phyloP scores from a whole-genome alignment of 2,888 invertebrate species.

The Drosophila algonquin region DNA sequence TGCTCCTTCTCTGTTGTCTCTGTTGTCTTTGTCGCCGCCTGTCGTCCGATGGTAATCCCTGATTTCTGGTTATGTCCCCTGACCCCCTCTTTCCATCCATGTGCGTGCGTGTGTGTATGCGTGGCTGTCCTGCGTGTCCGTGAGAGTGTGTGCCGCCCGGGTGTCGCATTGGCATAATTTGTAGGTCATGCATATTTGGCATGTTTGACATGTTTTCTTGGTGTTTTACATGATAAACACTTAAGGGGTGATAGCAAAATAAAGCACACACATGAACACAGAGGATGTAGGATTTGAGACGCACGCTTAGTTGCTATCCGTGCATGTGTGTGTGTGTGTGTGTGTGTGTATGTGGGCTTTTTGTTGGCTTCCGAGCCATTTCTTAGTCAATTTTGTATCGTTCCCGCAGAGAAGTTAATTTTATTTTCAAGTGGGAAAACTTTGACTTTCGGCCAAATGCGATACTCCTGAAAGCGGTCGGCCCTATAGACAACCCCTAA shows the following conservation, averaged over 20 bases:
- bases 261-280: conserved; percentile 18
- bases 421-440: conserved; percentile 43
- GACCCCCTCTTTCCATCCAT: conserved; percentile 1
- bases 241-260: conserved; percentile 62
- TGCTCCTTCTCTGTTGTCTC: conserved; percentile 9
- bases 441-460: conserved; percentile 12
- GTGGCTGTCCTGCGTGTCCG: neutral
- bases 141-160: conserved; percentile 1
- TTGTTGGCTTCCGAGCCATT: conserved; percentile 26
- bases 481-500: neutral
- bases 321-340: neutral
- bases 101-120: conserved; percentile 11
- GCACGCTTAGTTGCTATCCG: neutral
- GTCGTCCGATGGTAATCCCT: conserved; percentile 28
- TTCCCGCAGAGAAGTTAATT: conserved; percentile 31
- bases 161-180: conserved; percentile 73
- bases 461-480: conserved; percentile 12
- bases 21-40: conserved; percentile 10
- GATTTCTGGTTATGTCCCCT: conserved; percentile 27
- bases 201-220: conserved; percentile 79
- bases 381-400: conserved; percentile 34
- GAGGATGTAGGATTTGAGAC: conserved; percentile 3
- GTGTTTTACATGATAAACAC: conserved; percentile 78
- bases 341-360: conserved; percentile 16
- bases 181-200: conserved; percentile 78